Percentiles rank a stretch among this genome's conserved stretches.
Evolutionary conservation across 2,888 invertebrate genomes (phyloP).

Genomic region (Torymus auratus): DNA sequence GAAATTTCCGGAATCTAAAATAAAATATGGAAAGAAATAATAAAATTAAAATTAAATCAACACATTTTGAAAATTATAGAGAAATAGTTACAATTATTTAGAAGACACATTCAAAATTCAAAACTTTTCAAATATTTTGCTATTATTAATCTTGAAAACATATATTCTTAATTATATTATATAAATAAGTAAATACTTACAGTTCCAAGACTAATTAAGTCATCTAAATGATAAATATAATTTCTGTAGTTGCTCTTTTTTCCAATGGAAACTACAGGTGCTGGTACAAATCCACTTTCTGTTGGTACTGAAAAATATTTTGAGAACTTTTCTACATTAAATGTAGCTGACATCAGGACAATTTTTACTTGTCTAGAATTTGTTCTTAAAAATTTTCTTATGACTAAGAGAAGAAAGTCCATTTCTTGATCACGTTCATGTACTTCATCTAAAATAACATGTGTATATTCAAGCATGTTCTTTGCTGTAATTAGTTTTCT

Average conservation of each 20-base stretch:
- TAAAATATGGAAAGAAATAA: constrained; percentile 4
- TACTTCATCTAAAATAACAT: constrained; percentile 94
- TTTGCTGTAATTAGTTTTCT: constrained; percentile 85
- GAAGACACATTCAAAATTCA: too few relatives aligned
- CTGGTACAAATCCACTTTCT: constrained; percentile 72
- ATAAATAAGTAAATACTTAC: constrained; percentile 64
- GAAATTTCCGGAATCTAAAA: constrained; percentile 75
- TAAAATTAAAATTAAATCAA: not conserved
- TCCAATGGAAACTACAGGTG: constrained; percentile 80
- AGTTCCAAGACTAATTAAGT: constrained; percentile 68
- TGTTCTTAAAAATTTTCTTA: constrained; percentile 86
- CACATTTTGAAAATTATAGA: not conserved
- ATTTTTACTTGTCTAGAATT: constrained; percentile 84
- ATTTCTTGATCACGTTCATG: constrained; percentile 95
- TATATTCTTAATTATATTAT: constrained; percentile 13
- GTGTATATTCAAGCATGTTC: constrained; percentile 88
- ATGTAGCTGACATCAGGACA: constrained; percentile 96
- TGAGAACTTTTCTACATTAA: constrained; percentile 85
- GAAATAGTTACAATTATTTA: not conserved
- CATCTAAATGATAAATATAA: constrained; percentile 83
- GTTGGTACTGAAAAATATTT: constrained; percentile 81
- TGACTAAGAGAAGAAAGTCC: constrained; percentile 91
- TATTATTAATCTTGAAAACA: constrained; percentile 1
- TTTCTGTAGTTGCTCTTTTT: constrained; percentile 79
- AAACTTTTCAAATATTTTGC: too few relatives aligned